Evolutionary conservation across 2,888 invertebrate genomes (phyloP), one percentile per base, ranked within the genome.

Genomic region (Megastigmus dorsalis): DNA sequence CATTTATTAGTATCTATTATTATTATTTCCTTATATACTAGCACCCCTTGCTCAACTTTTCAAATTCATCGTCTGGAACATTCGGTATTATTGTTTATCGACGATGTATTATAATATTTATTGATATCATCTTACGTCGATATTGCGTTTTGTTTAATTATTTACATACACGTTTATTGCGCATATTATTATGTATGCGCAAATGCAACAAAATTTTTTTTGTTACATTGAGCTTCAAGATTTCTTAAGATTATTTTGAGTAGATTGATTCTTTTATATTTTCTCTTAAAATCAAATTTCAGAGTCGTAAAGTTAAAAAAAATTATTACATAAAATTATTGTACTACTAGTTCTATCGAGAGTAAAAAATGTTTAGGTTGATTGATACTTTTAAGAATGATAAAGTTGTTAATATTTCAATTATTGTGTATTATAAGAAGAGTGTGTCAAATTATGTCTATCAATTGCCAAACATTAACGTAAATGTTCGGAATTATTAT

Each of bases 341-440:
- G 43, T 45, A 45, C 26, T 6, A 7, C 33, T 62, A 43, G 5
- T 41, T 41, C 26, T 62, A 43, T n/a, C 18, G 23, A 62, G 50
- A 69, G 69, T 69, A 69, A 54, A 69, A 69, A 69, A 68, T 68
- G 26, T 18, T 1, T 63, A 23, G 18, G 1, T 50, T 45, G n/a
- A 45, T 65, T 38, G n/a, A 52, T 52, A 52, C 9, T 36, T 45
- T 52, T 18, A n/a, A 65, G 13, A 62, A 62, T 15, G 33, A 48
- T 23, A 36, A 62, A 62, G 15, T 13, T 28, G 9, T 52, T 38
- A 52, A 50, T 30, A 33, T 62, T n/a, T n/a, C n/a, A n/a, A 62
- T 45, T 48, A 65, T 52, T 15, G 50, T 63, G 36, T 36, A 30
- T n/a, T 50, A 30, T 9, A 63, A 48, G 20, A 48, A 63, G 41